Conservation (phyloP, 2,888 invertebrate genomes). For the Leucozona laternaria region DNA sequence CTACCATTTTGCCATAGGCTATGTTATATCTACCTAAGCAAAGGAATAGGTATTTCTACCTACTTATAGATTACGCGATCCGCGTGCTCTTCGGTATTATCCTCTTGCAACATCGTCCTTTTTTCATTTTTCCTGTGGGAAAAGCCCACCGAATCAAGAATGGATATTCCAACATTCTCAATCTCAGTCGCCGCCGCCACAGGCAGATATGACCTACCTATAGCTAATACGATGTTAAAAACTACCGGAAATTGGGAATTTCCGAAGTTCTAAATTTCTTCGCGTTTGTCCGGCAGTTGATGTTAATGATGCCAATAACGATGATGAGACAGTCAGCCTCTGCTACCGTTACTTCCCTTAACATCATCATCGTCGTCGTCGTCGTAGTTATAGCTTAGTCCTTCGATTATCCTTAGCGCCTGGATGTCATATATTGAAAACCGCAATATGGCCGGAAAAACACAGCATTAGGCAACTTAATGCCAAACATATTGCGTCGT, state of each 20-base stretch:
- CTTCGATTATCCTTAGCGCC: slow-evolving; percentile 59
- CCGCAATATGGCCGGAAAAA: slow-evolving; percentile 53
- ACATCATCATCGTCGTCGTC: background rate
- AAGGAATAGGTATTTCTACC: background rate
- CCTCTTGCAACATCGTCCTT: slow-evolving; percentile 48
- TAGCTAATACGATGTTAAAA: background rate
- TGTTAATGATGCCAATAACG: slow-evolving; percentile 60
- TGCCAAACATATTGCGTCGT: slow-evolving; percentile 65
- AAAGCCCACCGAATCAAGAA: slow-evolving; percentile 49
- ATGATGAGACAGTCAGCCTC: slow-evolving; percentile 51
- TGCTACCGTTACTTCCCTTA: slow-evolving; percentile 36
- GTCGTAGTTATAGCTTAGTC: slow-evolving; percentile 7
- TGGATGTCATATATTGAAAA: slow-evolving; percentile 4
- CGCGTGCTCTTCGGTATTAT: slow-evolving; percentile 42
- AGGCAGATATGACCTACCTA: no score
- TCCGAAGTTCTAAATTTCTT: slow-evolving; percentile 38
- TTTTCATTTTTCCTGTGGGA: background rate
- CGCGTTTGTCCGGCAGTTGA: slow-evolving; percentile 13
- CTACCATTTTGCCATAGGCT: background rate
- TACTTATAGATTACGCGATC: background rate
- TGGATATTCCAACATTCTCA: slow-evolving; percentile 32
- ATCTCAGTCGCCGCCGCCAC: slow-evolving; percentile 4
- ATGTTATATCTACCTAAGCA: background rate
- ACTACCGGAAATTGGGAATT: slow-evolving; percentile 68
- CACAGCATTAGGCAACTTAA: slow-evolving; percentile 66